Base-by-base conservation (phyloP, 1,140 invertebrate species). In the Ceratosolen fusciceps region DNA sequence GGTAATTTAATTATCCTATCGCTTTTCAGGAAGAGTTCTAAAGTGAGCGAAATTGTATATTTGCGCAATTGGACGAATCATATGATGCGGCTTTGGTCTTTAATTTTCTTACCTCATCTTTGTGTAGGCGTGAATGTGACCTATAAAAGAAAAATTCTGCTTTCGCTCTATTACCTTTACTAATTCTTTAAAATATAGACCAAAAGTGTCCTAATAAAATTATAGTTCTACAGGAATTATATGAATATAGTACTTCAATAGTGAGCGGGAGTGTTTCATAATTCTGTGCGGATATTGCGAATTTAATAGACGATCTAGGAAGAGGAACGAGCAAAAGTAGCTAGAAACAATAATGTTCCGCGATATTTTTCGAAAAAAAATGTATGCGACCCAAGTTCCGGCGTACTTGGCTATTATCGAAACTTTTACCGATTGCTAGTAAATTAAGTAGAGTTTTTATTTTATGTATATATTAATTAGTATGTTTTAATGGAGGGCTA, bases 1-100 rank as follows among this genome's bases (percentile, higher is more conserved):
- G 49, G 62, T 68, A 68, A 76, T 68, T 68, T 68, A 76, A 76
- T 76, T 76, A 76, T 65, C 37, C 47, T 39, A 68, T 52, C n/a
- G 37, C 26, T 75, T 75, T 67, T 60, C 9, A 62, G 43, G 21
- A 1, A 26, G 1, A 26, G 16, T 39, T 26, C 5, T 2, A 16
- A 76, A 60, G 65, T 34, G 52, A 58, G n/a, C n/a, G n/a, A n/a
- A n/a, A n/a, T n/a, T n/a, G n/a, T n/a, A n/a, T n/a, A n/a, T n/a
- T n/a, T n/a, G n/a, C n/a, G n/a, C n/a, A n/a, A n/a, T n/a, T n/a
- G n/a, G n/a, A 49, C 26, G 24, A 5, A 8, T 60, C 4, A 68
- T 14, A 37, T 26, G 21, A 65, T 12, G 60, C 14, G 0, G 31
- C 31, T 65, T 65, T 31, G 34, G 16, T 21, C 8, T 65, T 37